These are phyloP conservation scores for Cantharis nigra DNA, from an alignment of 2,888 invertebrate genomes.

Conservation along the genomic window DNA sequence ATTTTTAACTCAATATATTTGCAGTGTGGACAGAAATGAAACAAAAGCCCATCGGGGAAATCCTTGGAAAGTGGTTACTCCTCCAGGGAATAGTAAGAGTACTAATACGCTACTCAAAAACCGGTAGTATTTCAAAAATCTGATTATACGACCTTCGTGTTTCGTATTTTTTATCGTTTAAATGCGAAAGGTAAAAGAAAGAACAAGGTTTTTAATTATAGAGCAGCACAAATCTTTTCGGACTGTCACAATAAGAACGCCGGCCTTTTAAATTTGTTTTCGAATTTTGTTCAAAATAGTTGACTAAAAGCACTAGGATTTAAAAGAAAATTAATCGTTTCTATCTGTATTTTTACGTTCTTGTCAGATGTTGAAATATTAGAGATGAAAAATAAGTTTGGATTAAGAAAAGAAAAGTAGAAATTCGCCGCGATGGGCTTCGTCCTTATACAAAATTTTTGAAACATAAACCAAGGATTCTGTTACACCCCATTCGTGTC, in stretches of 20 bases:
- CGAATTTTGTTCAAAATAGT: background rate
- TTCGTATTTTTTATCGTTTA: background rate
- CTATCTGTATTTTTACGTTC: background rate
- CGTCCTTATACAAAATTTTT: background rate
- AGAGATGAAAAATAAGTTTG: background rate
- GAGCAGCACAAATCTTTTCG: background rate
- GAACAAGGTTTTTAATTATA: background rate
- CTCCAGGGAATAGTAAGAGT: slow-evolving; percentile 10
- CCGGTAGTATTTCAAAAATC: slow-evolving; percentile 16
- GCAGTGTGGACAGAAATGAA: slow-evolving; percentile 11
- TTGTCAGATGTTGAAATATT: background rate
- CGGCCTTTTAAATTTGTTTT: background rate
- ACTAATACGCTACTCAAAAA: slow-evolving; percentile 10
- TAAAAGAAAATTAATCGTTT: background rate
- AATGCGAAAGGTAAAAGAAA: background rate
- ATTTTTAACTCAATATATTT: slow-evolving; percentile 6
- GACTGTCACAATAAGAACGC: background rate
- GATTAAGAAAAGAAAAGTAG: background rate
- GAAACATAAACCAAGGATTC: background rate
- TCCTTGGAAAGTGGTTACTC: slow-evolving; percentile 15
- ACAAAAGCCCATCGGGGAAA: slow-evolving; percentile 17
- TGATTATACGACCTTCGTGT: background rate
- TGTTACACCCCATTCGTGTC: background rate
- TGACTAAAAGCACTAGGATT: background rate
- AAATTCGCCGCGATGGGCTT: background rate